Base-by-base conservation (phyloP, 2,113 vertebrate genomes). In the Gallinago undulata region DNA sequence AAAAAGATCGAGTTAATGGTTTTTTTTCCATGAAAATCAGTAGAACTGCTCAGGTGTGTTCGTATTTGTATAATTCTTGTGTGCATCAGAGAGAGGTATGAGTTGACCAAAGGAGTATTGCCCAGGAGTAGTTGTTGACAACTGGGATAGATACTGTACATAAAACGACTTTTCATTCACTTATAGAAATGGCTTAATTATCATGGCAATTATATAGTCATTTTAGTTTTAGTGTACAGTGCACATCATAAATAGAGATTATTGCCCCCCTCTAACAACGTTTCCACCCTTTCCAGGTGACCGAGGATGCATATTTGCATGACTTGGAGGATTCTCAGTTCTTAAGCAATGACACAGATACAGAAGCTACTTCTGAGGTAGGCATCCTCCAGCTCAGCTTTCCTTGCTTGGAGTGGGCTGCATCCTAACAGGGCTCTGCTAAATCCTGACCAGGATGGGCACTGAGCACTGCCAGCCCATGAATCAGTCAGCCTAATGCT, bases 321-420 rank as follows among this genome's bases (percentile, higher is more conserved):
- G 99, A 99, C 50, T 96, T 98, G 28, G 99, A 99, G 87, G 99
- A 99, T 92, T 98, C 98, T 3, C 99, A 99, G 47, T 98, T 98
- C 95, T 94, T 99, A 80, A 99, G 98, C 28, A 99, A 99, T 59
- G 99, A 99, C 92, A 99, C 99, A 0, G 99, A 99, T 84, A 98
- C 97, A 33, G 99, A 99, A 94, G 96, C 99, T 95, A 98, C 98
- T 63, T 98, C 98, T 67, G 99, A 99, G 99, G 99, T 99, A 92
- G 47, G 94, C 31, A 22, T 89, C 19, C 70, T 45, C 53, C 11
- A 41, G 70, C 57, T 31, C 83, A 90, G 62, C 6, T 4, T 31
- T 39, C 76, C 67, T 27, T 45, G 9, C 68, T 63, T 43, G 79
- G 62, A 23, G 22, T 4, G 11, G 33, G n/a, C 87, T 69, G 33